These are phyloP conservation scores for Hyaena hyaena DNA, from an alignment of 2,113 vertebrate genomes.

Conservation along the genomic window DNA sequence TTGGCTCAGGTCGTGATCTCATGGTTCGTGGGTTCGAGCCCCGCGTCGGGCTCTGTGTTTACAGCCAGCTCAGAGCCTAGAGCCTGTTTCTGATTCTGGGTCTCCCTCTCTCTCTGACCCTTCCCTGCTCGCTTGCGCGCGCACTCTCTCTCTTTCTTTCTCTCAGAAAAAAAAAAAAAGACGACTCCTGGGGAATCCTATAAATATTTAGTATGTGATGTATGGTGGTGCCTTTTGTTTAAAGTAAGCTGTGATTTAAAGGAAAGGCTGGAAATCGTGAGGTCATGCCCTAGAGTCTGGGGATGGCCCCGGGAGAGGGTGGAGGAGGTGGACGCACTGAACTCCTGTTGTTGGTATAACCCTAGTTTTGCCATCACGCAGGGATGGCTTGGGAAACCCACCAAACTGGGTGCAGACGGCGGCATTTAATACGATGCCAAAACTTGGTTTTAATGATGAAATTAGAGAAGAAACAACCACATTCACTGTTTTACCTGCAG, in stretches of 20 bases:
- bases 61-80: no score
- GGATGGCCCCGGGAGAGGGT: background rate
- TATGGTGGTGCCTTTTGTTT: background rate
- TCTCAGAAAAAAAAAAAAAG: no score
- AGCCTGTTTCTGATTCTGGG: no score
- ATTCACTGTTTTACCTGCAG: background rate
- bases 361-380: background rate
- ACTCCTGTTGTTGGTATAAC: background rate
- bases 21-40: no score
- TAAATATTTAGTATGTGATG: background rate
- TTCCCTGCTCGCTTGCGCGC: no score
- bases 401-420: background rate
- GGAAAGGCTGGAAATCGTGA: background rate
- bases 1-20: no score
- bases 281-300: background rate
- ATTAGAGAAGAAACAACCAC: background rate
- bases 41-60: no score
- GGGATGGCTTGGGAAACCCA: background rate
- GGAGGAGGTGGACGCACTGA: background rate
- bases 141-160: no score
- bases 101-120: no score
- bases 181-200: background rate
- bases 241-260: background rate
- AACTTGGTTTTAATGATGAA: background rate
- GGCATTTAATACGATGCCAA: conserved; percentile 20